Evolutionary conservation across 2,113 vertebrate species (phyloP).

Genomic region (Sylvia atricapilla): DNA sequence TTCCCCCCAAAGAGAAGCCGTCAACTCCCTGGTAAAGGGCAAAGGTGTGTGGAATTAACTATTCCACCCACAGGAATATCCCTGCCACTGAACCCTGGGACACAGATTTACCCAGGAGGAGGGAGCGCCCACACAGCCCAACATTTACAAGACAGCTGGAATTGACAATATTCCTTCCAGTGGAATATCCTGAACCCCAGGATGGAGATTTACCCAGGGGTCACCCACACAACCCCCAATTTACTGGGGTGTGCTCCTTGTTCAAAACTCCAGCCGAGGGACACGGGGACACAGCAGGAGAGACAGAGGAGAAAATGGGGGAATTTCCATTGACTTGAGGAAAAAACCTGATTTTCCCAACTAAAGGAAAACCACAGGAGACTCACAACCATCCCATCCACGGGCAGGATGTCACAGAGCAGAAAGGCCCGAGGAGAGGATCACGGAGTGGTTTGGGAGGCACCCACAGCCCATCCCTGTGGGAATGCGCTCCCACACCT

Average conservation of each 20-base stretch:
- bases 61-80: no score
- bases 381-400: background rate
- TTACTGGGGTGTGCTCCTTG: background rate
- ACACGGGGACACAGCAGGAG: background rate
- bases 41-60: background rate
- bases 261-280: background rate
- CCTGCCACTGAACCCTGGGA: rapidly evolving
- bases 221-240: background rate
- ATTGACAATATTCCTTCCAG: background rate
- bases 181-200: background rate
- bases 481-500: no score
- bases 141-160: no score
- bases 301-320: background rate
- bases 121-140: background rate
- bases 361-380: background rate
- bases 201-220: background rate
- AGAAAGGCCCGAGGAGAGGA: rapidly evolving
- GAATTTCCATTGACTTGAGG: background rate
- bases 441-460: rapidly evolving
- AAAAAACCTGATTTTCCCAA: background rate
- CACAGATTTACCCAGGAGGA: rapidly evolving
- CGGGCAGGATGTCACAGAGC: rapidly evolving
- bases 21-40: background rate
- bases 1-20: rapidly evolving
- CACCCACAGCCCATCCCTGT: background rate